Base-by-base conservation (phyloP, 2,797 vertebrate genomes). In the Dallia pectoralis region DNA sequence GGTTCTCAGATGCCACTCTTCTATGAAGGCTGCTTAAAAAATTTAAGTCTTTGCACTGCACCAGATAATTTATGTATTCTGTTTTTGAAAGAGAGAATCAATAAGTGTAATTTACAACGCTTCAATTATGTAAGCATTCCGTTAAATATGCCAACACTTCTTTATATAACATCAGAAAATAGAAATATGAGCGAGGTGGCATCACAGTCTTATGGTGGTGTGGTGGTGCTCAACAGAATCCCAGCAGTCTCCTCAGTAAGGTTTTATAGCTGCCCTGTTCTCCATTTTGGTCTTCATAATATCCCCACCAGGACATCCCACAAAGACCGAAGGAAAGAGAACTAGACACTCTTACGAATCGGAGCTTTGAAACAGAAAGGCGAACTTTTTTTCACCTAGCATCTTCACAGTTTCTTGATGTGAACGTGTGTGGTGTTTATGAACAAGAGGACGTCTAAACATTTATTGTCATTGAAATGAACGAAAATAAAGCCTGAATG, bases 41-140 rank as follows among this genome's bases (percentile, higher is more conserved):
- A 87, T 93, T 79, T 75, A 90, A 87, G 86, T 81, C 89, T 90
- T 91, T 92, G 91, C 89, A 92, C 82, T 92, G 90, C 92, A 91
- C 86, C 88, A 92, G 82, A 89, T 88, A 87, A 85, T 89, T 91
- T 84, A 82, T 82, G 48, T 85, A 72, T 56, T 48, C 5, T 47
- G 12, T 79, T 85, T 89, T 86, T 80, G 82, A 84, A 84, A 86
- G 74, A 81, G 71, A n/a, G 83, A 85, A 87, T 87, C 67, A 40
- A 88, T 84, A 90, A 89, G 83, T 88, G 71, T 87, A 80, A 93
- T 91, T 89, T 81, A 78, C 79, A 87, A 87, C 22, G 44, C 81
- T 87, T 56, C 81, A 81, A 77, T 75, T 80, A 74, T 78, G 73
- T 74, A 77, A 80, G 76, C 68, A 76, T 69, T 81, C 74, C 78